Base-by-base conservation (phyloP, 2,888 invertebrate species). In the Protodeltote pygarga region DNA sequence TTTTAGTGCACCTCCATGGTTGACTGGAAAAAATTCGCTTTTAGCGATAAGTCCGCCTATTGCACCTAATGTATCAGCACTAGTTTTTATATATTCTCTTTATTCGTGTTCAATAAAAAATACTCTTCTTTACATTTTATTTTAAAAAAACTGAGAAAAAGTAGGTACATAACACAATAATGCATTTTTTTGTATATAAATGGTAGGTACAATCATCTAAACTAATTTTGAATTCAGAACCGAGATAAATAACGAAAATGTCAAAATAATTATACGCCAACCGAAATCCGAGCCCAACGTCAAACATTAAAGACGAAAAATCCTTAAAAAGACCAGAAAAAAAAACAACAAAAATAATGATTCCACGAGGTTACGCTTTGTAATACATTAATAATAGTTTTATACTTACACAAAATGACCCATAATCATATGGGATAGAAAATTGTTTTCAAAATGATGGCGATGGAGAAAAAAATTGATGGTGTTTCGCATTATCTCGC, bases 361-460 rank as follows among this genome's bases (percentile, higher is more conserved):
- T 77, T 55, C 46, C 39, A 16, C 33, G 34, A 68, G 50, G 65
- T 58, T 66, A 66, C 78, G 74, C 75, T 79, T 79, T 79, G 77
- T 85, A 87, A 86, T 85, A 85, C 75, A 87, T 86, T 88, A 89
- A 87, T 88, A 85, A 89, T 89, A 90, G 89, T 89, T 87, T 79
- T 78, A 79, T 81, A 77, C 81, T 75, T 76, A 77, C 67, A 77
- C 79, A 74, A 89, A 89, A 90, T 89, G 80, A 87, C 80, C 85
- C 84, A 81, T 89, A 90, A 90, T 91, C 85, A 89, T 81, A 89
- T 77, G 82, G 86, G 86, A 90, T 90, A 91, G 89, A 87, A 88
- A 88, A 90, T 91, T 88, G 83, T 89, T 89, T 89, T 81, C 77
- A 80, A 85, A 88, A 87, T 85, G 75, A 88, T 76, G 83, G 54